Evolutionary conservation across 2,888 invertebrate species (phyloP).

Genomic region (Sclerodermus sp.): DNA sequence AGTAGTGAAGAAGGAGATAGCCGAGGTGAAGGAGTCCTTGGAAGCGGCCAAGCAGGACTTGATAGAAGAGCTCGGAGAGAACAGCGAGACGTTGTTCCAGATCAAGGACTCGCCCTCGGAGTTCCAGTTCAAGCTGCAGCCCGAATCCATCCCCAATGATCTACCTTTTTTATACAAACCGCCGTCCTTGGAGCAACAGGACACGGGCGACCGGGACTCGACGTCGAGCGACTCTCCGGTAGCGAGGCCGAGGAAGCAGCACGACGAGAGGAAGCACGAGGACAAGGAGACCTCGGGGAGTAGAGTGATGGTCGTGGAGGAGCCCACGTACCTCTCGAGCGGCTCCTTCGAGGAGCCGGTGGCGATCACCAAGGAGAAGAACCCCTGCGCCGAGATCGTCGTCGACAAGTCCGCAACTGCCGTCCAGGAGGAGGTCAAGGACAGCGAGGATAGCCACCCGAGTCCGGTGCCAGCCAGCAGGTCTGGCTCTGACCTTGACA

Average conservation of each 20-base stretch:
- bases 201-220: slow-evolving; percentile 43
- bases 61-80: slow-evolving; percentile 69
- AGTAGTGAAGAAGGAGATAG: slow-evolving; percentile 70
- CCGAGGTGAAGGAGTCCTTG: slow-evolving; percentile 72
- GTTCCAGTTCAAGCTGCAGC: slow-evolving; percentile 69
- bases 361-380: neutral
- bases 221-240: slow-evolving; percentile 32
- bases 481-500: slow-evolving; percentile 49
- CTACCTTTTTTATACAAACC: slow-evolving; percentile 59
- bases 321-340: slow-evolving; percentile 11
- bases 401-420: slow-evolving; percentile 15
- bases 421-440: slow-evolving; percentile 27
- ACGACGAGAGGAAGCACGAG: slow-evolving; percentile 19
- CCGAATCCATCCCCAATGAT: slow-evolving; percentile 66
- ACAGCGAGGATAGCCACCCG: slow-evolving; percentile 27
- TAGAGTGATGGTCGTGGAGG: slow-evolving; percentile 13
- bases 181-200: slow-evolving; percentile 51
- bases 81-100: slow-evolving; percentile 59
- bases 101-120: slow-evolving; percentile 73
- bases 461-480: slow-evolving; percentile 42
- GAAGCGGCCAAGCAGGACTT: slow-evolving; percentile 72
- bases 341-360: slow-evolving; percentile 18
- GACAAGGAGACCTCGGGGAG: slow-evolving; percentile 57
- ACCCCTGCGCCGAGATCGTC: neutral
- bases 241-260: slow-evolving; percentile 27